These are phyloP conservation scores for Ophioninae sp. DNA, from an alignment of 2,888 invertebrate species.

Conservation along the genomic window DNA sequence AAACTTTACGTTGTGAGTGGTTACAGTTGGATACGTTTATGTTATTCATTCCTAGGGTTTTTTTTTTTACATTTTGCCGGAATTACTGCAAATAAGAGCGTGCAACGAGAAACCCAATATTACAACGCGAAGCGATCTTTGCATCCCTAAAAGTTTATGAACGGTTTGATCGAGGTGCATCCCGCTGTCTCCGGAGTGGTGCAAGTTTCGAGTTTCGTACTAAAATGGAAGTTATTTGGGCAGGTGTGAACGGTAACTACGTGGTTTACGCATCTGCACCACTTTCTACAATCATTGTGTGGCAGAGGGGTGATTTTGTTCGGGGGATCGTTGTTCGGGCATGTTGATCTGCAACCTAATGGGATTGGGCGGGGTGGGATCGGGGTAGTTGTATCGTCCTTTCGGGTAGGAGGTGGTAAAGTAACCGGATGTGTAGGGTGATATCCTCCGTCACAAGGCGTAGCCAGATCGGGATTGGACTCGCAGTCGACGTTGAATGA, in stretches of 20 bases:
- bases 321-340: constrained; percentile 44
- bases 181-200: constrained; percentile 1
- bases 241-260: constrained; percentile 53
- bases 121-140: constrained; percentile 32
- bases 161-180: constrained; percentile 4
- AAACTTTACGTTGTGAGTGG: too few species aligned
- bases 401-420: too few species aligned
- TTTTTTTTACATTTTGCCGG: neutral
- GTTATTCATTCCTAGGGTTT: too few species aligned
- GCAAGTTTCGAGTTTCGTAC: constrained; percentile 17
- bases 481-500: constrained; percentile 52
- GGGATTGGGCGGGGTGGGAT: neutral
- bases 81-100: neutral
- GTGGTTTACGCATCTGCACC: constrained; percentile 65
- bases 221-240: constrained; percentile 62
- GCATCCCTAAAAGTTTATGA: constrained; percentile 42
- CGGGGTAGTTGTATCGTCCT: too few species aligned
- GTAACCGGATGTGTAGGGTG: neutral
- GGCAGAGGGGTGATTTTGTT: constrained; percentile 52
- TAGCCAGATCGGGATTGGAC: neutral
- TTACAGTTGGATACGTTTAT: too few species aligned
- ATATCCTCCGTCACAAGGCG: neutral
- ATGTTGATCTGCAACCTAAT: constrained; percentile 59
- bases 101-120: neutral
- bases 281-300: constrained; percentile 67